Base-by-base conservation (phyloP, 2,888 invertebrate genomes). In the Scaptomyza parva region DNA sequence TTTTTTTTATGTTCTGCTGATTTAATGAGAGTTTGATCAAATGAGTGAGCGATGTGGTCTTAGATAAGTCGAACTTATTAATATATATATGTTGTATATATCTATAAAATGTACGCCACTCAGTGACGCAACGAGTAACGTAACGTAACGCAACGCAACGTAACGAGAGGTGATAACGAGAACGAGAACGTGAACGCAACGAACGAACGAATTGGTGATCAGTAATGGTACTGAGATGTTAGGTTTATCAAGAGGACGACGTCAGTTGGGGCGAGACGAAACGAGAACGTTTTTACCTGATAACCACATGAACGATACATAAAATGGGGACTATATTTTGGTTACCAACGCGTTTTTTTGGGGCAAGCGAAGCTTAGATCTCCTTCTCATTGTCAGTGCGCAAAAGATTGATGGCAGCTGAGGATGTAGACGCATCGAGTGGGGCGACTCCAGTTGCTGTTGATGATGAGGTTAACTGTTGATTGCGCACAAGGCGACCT, bases 401-500 rank as follows among this genome's bases (percentile, higher is more conserved):
- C 57, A 70, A 52, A 0, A 58, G 65, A 17, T 28, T 14, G 35
- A 77, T 7, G n/a, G 77, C 60, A 51, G 78, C 57, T 17, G 74
- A 22, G 0, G 72, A 57, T 20, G 76, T 59, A 18, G 62, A 39
- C 33, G 76, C 58, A 24, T 61, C 44, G n/a, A 40, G 20, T 39
- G 55, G 37, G 5, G 53, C 40, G 5, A 43, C 20, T 37, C 51
- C 48, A 40, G 37, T 12, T 41, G 50, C 5, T 8, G 72, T 5
- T 11, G 68, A 26, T 8, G 68, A 30, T 20, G 66, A 39, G 39
- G 68, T 35, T 48, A 70, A 60, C 30, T 84, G 80, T 5, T 51
- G 76, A 54, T 81, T 81, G 59, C 82, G 82, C 58, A 44, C 78
- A 45, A 70, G 14, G 48, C 82, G 82, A 44, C 87, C 82, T 82